Base-by-base conservation (phyloP, 2,888 invertebrate genomes). In the Lamproptera curius region DNA sequence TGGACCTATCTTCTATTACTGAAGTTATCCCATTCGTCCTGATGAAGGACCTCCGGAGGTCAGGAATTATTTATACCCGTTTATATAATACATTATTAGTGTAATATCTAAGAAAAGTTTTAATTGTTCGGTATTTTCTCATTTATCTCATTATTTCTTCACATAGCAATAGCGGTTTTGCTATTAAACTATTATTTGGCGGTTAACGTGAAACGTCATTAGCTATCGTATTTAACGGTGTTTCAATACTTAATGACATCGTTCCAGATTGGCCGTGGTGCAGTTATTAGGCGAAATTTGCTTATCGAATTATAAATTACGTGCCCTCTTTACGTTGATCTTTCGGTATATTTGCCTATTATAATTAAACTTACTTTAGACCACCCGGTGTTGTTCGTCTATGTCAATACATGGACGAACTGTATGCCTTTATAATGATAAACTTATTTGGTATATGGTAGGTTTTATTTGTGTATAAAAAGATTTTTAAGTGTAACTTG, bases 131-230 rank as follows among this genome's bases (percentile, higher is more conserved):
- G n/a, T n/a, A n/a, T n/a, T n/a, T 10, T 10, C 28, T 28, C n/a
- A 28, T 28, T 1, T 26, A 31, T 39, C 16, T 16, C 10, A n/a
- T n/a, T 20, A 9, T 26, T 41, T 23, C 9, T 14, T 26, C 15
- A 15, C n/a, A 3, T 20, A 16, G 8, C 16, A 34, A n/a, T 34
- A 11, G 11, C 14, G 35, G 35, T 36, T 31, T 15, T 9, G 6
- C n/a, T 28, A 31, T 28, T 31, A 13, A 36, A 4, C 5, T 47
- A 35, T 37, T 11, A 28, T 31, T 42, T 38, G 16, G n/a, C 9
- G 36, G 8, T 47, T 28, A 37, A 6, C 15, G 15, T 16, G 8
- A 6, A 11, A 15, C 14, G 17, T 17, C 34, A 35, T 13, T 41
- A 20, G 15, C 5, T 10, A 8, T 9, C 26, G 14, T 16, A 34